A percentile compares a stretch with the other conserved stretches of the same genome.
These are phyloP conservation scores for Hemistola chrysoprasaria DNA, from an alignment of 2,888 invertebrate genomes.

Conservation along the genomic window DNA sequence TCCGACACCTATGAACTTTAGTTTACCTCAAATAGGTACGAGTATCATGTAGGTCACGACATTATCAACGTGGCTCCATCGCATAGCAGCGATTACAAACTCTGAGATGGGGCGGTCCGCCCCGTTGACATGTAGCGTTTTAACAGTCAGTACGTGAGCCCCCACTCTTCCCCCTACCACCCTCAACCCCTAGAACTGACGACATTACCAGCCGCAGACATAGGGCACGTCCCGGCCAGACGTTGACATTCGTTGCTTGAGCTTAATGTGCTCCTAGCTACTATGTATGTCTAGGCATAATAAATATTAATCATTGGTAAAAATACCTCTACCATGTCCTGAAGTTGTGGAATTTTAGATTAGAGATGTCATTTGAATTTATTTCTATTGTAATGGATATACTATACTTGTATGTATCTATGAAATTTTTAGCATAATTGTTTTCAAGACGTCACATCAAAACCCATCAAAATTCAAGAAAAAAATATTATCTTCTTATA, in stretches of 20 bases:
- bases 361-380: no score
- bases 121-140: constrained; percentile 78
- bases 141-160: constrained; percentile 77
- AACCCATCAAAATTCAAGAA: no score
- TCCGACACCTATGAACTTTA: no score
- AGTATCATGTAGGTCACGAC: constrained; percentile 67
- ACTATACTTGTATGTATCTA: no score
- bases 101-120: constrained; percentile 53
- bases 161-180: constrained; percentile 34
- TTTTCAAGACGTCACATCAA: no score
- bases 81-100: constrained; percentile 56
- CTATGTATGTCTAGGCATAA: background rate
- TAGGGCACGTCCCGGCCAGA: constrained; percentile 71
- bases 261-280: constrained; percentile 37
- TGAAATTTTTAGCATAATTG: no score
- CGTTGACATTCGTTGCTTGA: constrained; percentile 63
- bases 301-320: no score
- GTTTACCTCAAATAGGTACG: constrained; percentile 12
- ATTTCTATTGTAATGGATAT: no score
- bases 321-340: no score
- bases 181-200: constrained; percentile 58
- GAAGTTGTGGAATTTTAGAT: no score
- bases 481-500: no score
- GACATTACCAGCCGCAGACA: constrained; percentile 81
- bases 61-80: constrained; percentile 68